Base-by-base conservation (phyloP, 2,113 vertebrate genomes). In the Solenodon paradoxus region DNA sequence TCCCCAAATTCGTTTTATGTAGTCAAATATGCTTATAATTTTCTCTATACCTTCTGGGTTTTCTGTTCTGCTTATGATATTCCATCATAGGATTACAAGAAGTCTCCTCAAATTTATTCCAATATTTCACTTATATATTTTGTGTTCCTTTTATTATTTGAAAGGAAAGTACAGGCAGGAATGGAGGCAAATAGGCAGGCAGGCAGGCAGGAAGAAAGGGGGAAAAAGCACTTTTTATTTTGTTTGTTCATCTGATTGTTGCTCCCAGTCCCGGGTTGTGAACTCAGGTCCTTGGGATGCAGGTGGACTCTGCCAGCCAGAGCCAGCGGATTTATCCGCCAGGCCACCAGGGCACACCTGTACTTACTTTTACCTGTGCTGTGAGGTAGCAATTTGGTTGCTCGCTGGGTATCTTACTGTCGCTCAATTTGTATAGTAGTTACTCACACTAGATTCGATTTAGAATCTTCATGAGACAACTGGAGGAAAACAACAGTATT, bases 121-220 rank as follows among this genome's bases (percentile, higher is more conserved):
- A 55, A 11, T 57, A 75, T 74, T 81, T 90, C 68, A 94, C 71
- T 69, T 90, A 53, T 92, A 72, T 77, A 66, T 83, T 82, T 61
- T 96, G 35, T 59, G 30, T 45, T 82, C 16, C 47, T 80, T 75
- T 24, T 86, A n/a, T n/a, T n/a, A n/a, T n/a, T n/a, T n/a, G n/a
- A n/a, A n/a, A n/a, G n/a, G n/a, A n/a, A n/a, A n/a, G n/a, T n/a
- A n/a, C n/a, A n/a, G n/a, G n/a, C n/a, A n/a, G n/a, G n/a, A n/a
- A n/a, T n/a, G n/a, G n/a, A n/a, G n/a, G n/a, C n/a, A n/a, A n/a
- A n/a, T n/a, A n/a, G n/a, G n/a, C n/a, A n/a, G n/a, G n/a, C n/a
- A n/a, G n/a, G n/a, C n/a, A n/a, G n/a, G n/a, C n/a, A n/a, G n/a
- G n/a, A n/a, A n/a, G n/a, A n/a, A n/a, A n/a, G n/a, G n/a, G n/a